Conservation (phyloP, 2,797 vertebrate species). For the Channallabes apus region DNA sequence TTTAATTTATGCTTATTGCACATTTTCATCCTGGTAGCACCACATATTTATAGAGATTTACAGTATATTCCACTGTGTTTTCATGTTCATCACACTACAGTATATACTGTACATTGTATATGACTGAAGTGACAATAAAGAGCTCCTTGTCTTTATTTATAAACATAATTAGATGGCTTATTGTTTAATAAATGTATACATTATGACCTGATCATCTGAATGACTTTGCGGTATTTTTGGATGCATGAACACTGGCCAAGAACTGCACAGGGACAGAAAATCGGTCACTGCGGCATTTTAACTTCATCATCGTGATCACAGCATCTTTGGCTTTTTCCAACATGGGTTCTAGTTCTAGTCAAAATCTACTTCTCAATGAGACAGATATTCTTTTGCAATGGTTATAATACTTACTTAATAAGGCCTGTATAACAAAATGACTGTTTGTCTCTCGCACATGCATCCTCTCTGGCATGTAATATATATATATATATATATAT, state of each 20-base stretch:
- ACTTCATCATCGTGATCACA: slow-evolving; percentile 36
- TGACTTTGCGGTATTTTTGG: slow-evolving; percentile 52
- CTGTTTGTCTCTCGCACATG: too few species aligned
- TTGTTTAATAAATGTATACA: slow-evolving; percentile 4
- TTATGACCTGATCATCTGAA: slow-evolving; percentile 37
- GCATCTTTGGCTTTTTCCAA: slow-evolving; percentile 15
- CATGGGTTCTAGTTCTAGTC: neutral
- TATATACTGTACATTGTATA: neutral
- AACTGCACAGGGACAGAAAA: slow-evolving; percentile 40
- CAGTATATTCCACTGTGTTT: neutral
- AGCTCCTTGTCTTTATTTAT: neutral
- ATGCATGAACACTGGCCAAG: slow-evolving; percentile 44
- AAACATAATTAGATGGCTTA: neutral
- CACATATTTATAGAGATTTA: neutral
- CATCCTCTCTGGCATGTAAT: neutral
- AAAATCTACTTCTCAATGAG: neutral
- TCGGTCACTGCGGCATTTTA: slow-evolving; percentile 45
- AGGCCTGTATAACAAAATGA: neutral
- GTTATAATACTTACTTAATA: neutral
- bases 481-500: too few species aligned
- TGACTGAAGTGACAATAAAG: neutral
- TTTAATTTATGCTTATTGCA: neutral
- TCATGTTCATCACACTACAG: neutral
- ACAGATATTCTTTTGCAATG: neutral
- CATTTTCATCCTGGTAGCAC: neutral